These are phyloP conservation scores for Eulithis prunata DNA, from an alignment of 2,888 invertebrate species.

Conservation along the genomic window DNA sequence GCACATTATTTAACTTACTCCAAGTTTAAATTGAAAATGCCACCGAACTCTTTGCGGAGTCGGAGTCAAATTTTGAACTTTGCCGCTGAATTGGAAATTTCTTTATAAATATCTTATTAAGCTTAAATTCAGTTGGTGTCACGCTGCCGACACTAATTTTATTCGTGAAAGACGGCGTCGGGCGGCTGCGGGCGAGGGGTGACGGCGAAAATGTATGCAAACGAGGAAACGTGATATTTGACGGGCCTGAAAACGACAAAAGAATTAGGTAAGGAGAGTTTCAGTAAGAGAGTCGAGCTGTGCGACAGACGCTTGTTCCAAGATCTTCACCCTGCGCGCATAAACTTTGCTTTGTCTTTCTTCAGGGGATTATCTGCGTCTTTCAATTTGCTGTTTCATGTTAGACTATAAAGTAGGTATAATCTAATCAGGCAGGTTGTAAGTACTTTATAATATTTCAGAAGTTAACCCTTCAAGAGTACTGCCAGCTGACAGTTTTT, in stretches of 20 bases:
- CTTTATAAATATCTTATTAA: slow-evolving; percentile 84
- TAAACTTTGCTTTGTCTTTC: slow-evolving; percentile 73
- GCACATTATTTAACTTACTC: slow-evolving; percentile 83
- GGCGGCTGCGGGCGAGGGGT: slow-evolving; percentile 54
- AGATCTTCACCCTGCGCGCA: slow-evolving; percentile 57
- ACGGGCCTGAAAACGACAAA: slow-evolving; percentile 82
- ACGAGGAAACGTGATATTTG: slow-evolving; percentile 80
- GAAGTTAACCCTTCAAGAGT: slow-evolving; percentile 24
- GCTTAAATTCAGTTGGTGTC: slow-evolving; percentile 84
- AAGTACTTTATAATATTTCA: slow-evolving; percentile 7
- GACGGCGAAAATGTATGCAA: slow-evolving; percentile 81
- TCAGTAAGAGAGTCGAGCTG: slow-evolving; percentile 42
- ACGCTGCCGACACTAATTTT: slow-evolving; percentile 84
- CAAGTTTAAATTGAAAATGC: slow-evolving; percentile 84
- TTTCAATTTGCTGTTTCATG: slow-evolving; percentile 53
- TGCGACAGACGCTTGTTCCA: slow-evolving; percentile 23
- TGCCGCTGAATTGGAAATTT: slow-evolving; percentile 83
- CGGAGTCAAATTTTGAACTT: slow-evolving; percentile 83
- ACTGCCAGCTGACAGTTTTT: slow-evolving; percentile 36
- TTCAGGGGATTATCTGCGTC: slow-evolving; percentile 68
- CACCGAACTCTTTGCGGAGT: slow-evolving; percentile 81
- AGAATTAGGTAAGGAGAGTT: slow-evolving; percentile 62
- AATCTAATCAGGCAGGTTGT: background rate
- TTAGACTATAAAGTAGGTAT: slow-evolving; percentile 54
- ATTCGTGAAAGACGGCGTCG: slow-evolving; percentile 79